phyloP scores from a whole-genome alignment of 1,140 invertebrate genomes.

The Nilaparvata lugens region DNA sequence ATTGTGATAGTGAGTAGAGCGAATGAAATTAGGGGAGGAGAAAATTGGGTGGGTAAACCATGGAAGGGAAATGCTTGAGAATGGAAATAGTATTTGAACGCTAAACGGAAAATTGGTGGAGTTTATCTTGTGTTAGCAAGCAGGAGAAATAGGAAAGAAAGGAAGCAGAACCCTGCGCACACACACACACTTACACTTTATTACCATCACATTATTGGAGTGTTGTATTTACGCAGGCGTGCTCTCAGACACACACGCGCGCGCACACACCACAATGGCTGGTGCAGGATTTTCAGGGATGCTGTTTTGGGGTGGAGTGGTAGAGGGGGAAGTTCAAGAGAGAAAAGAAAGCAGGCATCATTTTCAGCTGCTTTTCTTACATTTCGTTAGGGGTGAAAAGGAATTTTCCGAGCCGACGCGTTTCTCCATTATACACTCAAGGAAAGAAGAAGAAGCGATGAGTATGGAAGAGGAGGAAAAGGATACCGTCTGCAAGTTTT shows the following conservation, averaged over 20 bases:
- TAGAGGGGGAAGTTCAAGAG: slow-evolving; percentile 15
- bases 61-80: too few relatives aligned
- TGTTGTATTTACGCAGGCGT: not conserved
- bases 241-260: not conserved
- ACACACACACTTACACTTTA: too few relatives aligned
- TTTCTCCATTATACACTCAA: not conserved
- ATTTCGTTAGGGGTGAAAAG: not conserved
- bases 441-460: too few relatives aligned
- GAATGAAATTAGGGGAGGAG: too few relatives aligned
- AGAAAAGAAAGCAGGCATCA: slow-evolving; percentile 4
- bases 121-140: too few relatives aligned
- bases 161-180: too few relatives aligned
- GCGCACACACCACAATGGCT: not conserved
- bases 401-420: slow-evolving; percentile 6
- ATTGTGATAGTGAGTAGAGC: too few relatives aligned
- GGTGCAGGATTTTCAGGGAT: not conserved
- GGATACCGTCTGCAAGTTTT: slow-evolving; percentile 5
- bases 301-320: too few relatives aligned
- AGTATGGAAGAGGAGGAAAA: not conserved
- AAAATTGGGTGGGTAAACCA: too few relatives aligned
- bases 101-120: too few relatives aligned
- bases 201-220: not conserved
- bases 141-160: too few relatives aligned
- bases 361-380: slow-evolving; percentile 8
- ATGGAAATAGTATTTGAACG: too few relatives aligned